Evolutionary conservation across 2,797 vertebrate genomes (phyloP).

Genomic region (Eulemur albifrons): DNA sequence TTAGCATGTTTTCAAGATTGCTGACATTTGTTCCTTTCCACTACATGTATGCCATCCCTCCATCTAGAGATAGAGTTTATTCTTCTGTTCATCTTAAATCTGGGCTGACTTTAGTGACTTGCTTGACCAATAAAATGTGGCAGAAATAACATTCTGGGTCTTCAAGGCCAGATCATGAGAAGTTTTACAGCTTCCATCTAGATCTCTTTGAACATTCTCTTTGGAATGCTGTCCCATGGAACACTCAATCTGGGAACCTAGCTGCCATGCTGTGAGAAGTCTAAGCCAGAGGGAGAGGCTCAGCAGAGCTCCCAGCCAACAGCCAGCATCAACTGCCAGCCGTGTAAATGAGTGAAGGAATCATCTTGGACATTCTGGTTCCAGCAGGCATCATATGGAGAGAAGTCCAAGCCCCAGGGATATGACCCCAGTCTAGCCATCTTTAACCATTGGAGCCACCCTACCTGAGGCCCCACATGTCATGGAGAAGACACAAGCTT

Average conservation of each 20-base stretch:
- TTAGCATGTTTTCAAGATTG: background rate
- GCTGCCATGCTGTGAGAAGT: background rate
- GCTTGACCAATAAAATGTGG: background rate
- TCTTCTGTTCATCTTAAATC: background rate
- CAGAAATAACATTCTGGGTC: background rate
- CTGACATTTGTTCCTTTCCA: background rate
- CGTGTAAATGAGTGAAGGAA: background rate
- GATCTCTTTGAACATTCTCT: background rate
- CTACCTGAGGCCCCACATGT: background rate
- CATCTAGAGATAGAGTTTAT: background rate
- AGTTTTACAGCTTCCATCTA: conserved; percentile 31
- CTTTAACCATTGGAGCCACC: background rate
- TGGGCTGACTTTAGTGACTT: conserved; percentile 23
- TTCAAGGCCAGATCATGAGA: background rate
- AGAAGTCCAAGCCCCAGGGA: background rate
- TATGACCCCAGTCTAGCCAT: background rate
- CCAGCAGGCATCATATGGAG: background rate
- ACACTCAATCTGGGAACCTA: background rate
- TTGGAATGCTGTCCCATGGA: conserved; percentile 15
- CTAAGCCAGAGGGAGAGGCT: background rate
- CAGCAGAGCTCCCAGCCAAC: background rate
- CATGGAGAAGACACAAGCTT: background rate
- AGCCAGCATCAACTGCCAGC: background rate
- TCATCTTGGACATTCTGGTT: conserved; percentile 2
- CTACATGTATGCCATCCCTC: background rate